Base-by-base conservation (phyloP, 2,797 vertebrate species). In the Enteromius mattozi region DNA sequence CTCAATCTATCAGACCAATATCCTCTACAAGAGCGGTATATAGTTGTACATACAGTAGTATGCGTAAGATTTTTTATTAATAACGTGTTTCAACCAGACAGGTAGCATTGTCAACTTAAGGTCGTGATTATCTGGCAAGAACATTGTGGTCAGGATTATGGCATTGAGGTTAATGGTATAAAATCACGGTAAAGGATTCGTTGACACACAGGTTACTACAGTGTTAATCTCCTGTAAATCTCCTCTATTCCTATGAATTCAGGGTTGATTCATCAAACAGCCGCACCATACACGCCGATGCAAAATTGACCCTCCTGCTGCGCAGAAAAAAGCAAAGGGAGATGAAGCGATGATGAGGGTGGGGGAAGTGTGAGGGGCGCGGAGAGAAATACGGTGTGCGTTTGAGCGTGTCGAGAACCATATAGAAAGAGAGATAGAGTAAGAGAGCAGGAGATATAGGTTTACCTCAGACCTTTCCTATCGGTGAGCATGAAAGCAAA, bases 391-490 rank as follows among this genome's bases (percentile, higher is more conserved):
- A 49, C 42, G 63, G 45, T 45, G 81, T 56, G 81, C 6, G 1
- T 30, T 76, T 76, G 47, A 68, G 35, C 24, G 6, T 83, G 61
- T 37, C 33, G 42, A 12, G 4, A 66, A 35, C 82, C 49, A 63
- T 37, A 47, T 27, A 71, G 30, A 59, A 70, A 71, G 9, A n/a
- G 33, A 37, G 6, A 37, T 12, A 51, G 27, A 56, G 37, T 51
- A 24, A 61, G 19, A 80, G 37, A 33, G 33, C 10, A 21, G 59
- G 35, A 61, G 7, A 40, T 14, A 87, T 14, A 87, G 68, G 77
- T 92, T 77, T 84, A 95, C 95, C 93, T 94, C 92, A 45, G 93
- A 93, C 89, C 94, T 91, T 33, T 95, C 94, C 95, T 65, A 66
- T 56, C 66, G 40, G 76, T 87, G 69, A 89, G 87, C 83, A 87